Percentiles rank a stretch among this genome's conserved stretches.
These are phyloP conservation scores for Bos indicus DNA, from an alignment of 2,113 vertebrate genomes.

Conservation along the genomic window DNA sequence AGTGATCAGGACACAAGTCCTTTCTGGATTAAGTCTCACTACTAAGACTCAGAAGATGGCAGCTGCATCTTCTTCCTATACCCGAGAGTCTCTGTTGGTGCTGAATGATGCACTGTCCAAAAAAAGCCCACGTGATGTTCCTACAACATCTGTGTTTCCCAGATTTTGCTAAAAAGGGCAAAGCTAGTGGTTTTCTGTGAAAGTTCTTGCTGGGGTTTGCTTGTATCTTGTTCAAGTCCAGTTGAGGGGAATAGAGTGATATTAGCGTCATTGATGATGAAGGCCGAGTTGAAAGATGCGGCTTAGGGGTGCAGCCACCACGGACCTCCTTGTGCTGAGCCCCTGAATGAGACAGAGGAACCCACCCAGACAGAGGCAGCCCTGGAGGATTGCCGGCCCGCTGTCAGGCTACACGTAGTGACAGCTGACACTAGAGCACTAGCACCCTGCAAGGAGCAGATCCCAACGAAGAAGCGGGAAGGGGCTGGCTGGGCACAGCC, in stretches of 20 bases:
- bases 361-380: background rate
- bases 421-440: no score
- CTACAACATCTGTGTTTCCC: no score
- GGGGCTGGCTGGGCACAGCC: background rate
- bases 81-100: no score
- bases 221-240: background rate
- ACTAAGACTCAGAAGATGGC: background rate
- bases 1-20: background rate
- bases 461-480: rapidly evolving
- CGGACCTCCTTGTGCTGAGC: background rate
- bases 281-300: background rate
- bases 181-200: background rate
- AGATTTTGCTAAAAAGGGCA: background rate
- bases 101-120: no score
- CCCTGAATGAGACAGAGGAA: background rate
- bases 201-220: background rate
- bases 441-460: background rate
- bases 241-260: background rate
- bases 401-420: background rate
- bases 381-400: rapidly evolving
- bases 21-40: background rate
- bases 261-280: background rate
- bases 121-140: no score
- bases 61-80: background rate
- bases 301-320: background rate